phyloP scores from a whole-genome alignment of 2,888 invertebrate genomes.

The Diaprepes abbreviatus region DNA sequence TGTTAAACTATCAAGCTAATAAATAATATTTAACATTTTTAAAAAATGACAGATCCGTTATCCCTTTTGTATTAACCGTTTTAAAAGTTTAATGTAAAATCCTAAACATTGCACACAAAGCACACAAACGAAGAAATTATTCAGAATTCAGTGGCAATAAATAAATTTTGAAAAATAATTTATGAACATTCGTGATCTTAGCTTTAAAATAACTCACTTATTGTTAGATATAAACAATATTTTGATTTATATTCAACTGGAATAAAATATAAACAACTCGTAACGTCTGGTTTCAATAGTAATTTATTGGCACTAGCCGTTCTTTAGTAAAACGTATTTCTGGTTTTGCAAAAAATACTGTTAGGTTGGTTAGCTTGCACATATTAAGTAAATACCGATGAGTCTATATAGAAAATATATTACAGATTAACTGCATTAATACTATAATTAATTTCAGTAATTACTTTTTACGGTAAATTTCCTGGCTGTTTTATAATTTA shows the following conservation, averaged over 20 bases:
- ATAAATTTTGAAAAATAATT: slow-evolving; percentile 29
- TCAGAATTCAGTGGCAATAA: slow-evolving; percentile 18
- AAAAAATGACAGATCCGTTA: too few species aligned
- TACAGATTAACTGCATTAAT: slow-evolving; percentile 8
- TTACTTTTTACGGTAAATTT: too few species aligned
- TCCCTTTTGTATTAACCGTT: too few species aligned
- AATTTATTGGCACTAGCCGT: slow-evolving; percentile 25
- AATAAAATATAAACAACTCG: slow-evolving; percentile 13
- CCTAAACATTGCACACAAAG: too few species aligned
- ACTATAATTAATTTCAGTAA: not conserved
- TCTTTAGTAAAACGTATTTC: slow-evolving; percentile 15
- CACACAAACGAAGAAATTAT: not conserved
- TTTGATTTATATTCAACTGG: slow-evolving; percentile 30
- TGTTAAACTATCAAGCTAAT: too few species aligned
- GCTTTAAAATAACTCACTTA: slow-evolving; percentile 23
- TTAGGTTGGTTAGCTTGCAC: not conserved
- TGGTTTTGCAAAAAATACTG: slow-evolving; percentile 6
- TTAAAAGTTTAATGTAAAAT: too few species aligned
- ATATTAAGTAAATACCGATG: slow-evolving; percentile 23
- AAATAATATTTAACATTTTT: too few species aligned
- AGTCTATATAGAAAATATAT: slow-evolving; percentile 14
- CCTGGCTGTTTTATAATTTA: too few species aligned
- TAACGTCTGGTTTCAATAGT: slow-evolving; percentile 28
- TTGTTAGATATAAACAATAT: slow-evolving; percentile 35
- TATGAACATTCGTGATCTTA: slow-evolving; percentile 23